Evolutionary conservation across 2,113 vertebrate species (phyloP), one percentile per base, ranked within the genome.

Genomic region (Gasterosteus nipponicus): DNA sequence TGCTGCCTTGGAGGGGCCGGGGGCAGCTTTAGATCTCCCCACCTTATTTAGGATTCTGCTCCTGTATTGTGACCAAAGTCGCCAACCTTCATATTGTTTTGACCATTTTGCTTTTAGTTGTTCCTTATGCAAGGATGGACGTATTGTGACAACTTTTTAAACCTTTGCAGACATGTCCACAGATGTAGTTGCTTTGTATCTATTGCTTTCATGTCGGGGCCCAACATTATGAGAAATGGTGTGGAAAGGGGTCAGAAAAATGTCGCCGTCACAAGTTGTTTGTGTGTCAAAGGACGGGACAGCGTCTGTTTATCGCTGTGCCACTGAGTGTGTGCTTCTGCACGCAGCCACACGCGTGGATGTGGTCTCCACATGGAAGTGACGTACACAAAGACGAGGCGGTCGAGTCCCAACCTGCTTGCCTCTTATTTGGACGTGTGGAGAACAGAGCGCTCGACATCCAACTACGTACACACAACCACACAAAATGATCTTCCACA

Each of bases 401-500:
- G 46, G 64, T 69, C 29, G 69, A 67, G 83, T 82, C 62, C 76
- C 83, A 76, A 86, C 75, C 79, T 80, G 49, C 89, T 73, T 71
- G 76, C 78, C 77, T 85, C 79, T 80, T 79, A 88, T 92, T 91
- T 91, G 84, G 75, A 91, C 68, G 74, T 90, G 88, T 75, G 81
- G 86, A 84, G 84, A 89, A 86, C 85, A 87, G 68, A 85, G 77
- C 72, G 70, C 75, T 83, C 53, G 69, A 76, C 78, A 87, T 78
- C 66, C 67, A 80, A 83, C 87, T 86, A 77, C 61, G 77, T 60
- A 62, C 73, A 74, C 81, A 69, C 78, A 81, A 80, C 82, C 74
- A 60, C 35, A 41, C 35, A 65, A 16, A 66, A 85, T 76, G 78
- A 88, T 87, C 84, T 89, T 91, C 87, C 78, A 87, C 87, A 89